phyloP scores from a whole-genome alignment of 30 jellyfish, hydroid and myxozoan genomes.

The Pseudorhiza aurosa region DNA sequence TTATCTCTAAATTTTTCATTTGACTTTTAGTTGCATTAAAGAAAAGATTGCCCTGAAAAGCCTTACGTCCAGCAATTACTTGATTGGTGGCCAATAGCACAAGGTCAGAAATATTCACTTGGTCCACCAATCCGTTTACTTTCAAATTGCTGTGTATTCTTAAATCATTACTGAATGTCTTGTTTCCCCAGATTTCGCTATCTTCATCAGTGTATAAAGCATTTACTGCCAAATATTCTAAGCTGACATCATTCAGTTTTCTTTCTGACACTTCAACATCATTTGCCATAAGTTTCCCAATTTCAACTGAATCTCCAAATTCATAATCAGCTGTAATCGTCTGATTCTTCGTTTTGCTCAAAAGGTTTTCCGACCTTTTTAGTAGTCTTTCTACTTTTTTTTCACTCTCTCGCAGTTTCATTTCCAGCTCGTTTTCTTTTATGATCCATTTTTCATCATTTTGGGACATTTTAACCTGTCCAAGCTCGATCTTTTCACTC shows the following conservation, averaged over 20 bases:
- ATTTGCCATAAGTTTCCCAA: conserved; percentile 7
- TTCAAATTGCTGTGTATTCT: conserved; percentile 2
- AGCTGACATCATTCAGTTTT: conserved; percentile 54
- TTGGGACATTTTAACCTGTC: conserved; percentile 48
- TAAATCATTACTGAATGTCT: conserved; percentile 34
- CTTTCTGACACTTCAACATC: conserved; percentile 44
- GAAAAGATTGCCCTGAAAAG: conserved; percentile 19
- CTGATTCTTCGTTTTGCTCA: conserved; percentile 59
- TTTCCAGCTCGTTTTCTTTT: conserved; percentile 15
- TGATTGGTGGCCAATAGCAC: conserved; percentile 63
- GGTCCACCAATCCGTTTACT: conserved; percentile 69
- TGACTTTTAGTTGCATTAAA: background rate
- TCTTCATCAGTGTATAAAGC: conserved; percentile 67
- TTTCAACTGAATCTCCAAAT: conserved; percentile 3
- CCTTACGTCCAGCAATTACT: conserved; percentile 39
- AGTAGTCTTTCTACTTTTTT: background rate
- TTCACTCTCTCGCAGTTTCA: conserved; percentile 17
- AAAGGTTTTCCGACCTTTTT: conserved; percentile 7
- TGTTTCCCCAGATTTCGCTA: conserved; percentile 66
- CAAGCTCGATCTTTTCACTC: conserved; percentile 17
- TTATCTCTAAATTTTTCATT: conserved; percentile 29
- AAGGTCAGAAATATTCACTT: conserved; percentile 54
- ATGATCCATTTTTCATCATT: conserved; percentile 13
- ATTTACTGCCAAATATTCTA: conserved; percentile 19
- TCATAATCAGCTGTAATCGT: conserved; percentile 25